Conservation (phyloP, 1,140 invertebrate species). For the Eurosta solidaginis region DNA sequence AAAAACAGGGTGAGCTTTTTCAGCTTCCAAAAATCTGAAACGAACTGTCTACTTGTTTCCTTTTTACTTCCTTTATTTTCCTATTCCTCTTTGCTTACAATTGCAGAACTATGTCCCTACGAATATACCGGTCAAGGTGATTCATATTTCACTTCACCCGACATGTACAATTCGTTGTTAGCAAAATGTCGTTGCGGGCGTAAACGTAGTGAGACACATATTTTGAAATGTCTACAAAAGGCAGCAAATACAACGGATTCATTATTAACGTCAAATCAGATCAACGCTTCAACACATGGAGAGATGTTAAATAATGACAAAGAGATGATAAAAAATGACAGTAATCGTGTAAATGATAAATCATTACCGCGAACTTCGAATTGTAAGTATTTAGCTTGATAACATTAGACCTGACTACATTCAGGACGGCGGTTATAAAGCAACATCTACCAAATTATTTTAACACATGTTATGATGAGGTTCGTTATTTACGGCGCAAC, state of each 20-base stretch:
- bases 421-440: too few relatives aligned
- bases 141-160: constrained; percentile 47
- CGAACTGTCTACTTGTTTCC: too few relatives aligned
- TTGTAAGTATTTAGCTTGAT: too few relatives aligned
- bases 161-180: constrained; percentile 46
- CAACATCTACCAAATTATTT: too few relatives aligned
- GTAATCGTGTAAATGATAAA: too few relatives aligned
- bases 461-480: too few relatives aligned
- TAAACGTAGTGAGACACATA: constrained; percentile 40
- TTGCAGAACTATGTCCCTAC: constrained; percentile 42
- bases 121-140: constrained; percentile 46
- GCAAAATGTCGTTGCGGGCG: constrained; percentile 53
- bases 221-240: constrained; percentile 51
- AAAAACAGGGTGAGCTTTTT: not conserved
- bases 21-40: too few relatives aligned
- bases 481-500: too few relatives aligned
- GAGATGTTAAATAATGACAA: not conserved
- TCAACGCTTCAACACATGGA: not conserved
- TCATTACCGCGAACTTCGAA: too few relatives aligned
- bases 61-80: not conserved
- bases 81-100: not conserved
- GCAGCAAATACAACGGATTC: not conserved
- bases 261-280: not conserved
- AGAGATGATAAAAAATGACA: too few relatives aligned
- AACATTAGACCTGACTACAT: too few relatives aligned